These are phyloP conservation scores for Eubasilissa splendida DNA, from an alignment of 2,888 invertebrate genomes.

Conservation along the genomic window DNA sequence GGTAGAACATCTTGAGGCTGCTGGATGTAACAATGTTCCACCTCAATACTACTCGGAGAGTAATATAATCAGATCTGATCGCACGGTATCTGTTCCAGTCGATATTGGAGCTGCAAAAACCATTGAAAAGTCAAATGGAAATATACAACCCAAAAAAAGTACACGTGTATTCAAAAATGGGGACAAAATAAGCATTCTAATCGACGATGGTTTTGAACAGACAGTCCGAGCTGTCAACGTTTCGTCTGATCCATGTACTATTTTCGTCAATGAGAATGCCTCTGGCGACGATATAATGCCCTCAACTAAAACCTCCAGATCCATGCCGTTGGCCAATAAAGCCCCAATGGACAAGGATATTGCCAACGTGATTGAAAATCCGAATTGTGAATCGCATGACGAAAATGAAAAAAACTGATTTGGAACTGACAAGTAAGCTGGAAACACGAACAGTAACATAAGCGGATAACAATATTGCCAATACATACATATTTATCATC, in stretches of 20 bases:
- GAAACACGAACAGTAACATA: too few species aligned
- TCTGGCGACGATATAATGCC: background rate
- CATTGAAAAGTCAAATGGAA: background rate
- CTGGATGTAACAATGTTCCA: background rate
- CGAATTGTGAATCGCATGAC: background rate
- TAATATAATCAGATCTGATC: slow-evolving; percentile 4
- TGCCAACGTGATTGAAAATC: slow-evolving; percentile 10
- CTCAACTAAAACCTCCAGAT: background rate
- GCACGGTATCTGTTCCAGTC: slow-evolving; percentile 19
- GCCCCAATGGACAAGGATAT: background rate
- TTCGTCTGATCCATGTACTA: slow-evolving; percentile 9
- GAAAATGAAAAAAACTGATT: too few species aligned
- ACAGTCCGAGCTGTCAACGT: background rate
- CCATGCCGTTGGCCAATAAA: slow-evolving; percentile 11
- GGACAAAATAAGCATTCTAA: slow-evolving; percentile 14
- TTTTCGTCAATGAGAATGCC: slow-evolving; percentile 2
- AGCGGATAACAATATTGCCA: too few species aligned
- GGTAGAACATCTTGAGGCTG: slow-evolving; percentile 20
- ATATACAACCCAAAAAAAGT: background rate
- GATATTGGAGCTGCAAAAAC: background rate
- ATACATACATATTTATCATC: too few species aligned
- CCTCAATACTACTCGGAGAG: slow-evolving; percentile 6
- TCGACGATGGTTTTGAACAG: background rate
- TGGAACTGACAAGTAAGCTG: too few species aligned
- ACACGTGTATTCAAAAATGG: background rate